A percentile compares a stretch with the other conserved stretches of the same genome.
phyloP scores from a whole-genome alignment of 2,888 invertebrate genomes.

The Plusia festucae region DNA sequence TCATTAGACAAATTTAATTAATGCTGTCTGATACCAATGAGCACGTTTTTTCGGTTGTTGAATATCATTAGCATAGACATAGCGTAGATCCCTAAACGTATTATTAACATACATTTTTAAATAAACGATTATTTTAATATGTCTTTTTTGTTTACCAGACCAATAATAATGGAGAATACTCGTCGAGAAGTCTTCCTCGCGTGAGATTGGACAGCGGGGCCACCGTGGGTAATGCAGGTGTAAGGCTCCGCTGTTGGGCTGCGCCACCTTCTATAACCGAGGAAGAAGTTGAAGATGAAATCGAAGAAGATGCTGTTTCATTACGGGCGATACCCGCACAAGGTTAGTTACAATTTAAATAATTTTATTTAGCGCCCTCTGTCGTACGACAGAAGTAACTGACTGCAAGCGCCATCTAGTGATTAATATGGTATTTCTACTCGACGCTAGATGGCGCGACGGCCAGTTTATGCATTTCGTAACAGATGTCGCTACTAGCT shows the following conservation, averaged over 20 bases:
- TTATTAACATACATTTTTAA: not conserved
- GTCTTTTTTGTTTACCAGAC: slow-evolving; percentile 66
- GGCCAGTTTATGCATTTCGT: not conserved
- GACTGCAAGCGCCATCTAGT: slow-evolving; percentile 38
- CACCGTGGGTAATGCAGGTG: slow-evolving; percentile 90
- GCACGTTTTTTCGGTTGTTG: not conserved
- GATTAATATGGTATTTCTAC: slow-evolving; percentile 28
- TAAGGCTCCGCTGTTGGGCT: slow-evolving; percentile 89
- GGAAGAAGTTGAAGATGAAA: slow-evolving; percentile 90
- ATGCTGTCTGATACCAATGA: not conserved
- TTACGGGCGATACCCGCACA: slow-evolving; percentile 90
- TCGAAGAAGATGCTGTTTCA: slow-evolving; percentile 91
- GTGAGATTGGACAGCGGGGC: slow-evolving; percentile 92
- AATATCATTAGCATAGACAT: not conserved
- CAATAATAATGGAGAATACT: slow-evolving; percentile 83
- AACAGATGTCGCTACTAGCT: slow-evolving; percentile 53
- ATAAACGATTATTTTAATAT: not conserved
- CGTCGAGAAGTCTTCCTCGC: slow-evolving; percentile 88
- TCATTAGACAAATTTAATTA: slow-evolving; percentile 13
- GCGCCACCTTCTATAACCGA: slow-evolving; percentile 92
- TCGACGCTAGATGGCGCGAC: slow-evolving; percentile 65
- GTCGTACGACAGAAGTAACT: slow-evolving; percentile 20
- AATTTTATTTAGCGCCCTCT: slow-evolving; percentile 66
- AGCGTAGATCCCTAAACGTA: not conserved
- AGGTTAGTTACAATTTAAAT: slow-evolving; percentile 83